Conservation (phyloP, 2,888 invertebrate genomes). For the Tridacna gigas region DNA sequence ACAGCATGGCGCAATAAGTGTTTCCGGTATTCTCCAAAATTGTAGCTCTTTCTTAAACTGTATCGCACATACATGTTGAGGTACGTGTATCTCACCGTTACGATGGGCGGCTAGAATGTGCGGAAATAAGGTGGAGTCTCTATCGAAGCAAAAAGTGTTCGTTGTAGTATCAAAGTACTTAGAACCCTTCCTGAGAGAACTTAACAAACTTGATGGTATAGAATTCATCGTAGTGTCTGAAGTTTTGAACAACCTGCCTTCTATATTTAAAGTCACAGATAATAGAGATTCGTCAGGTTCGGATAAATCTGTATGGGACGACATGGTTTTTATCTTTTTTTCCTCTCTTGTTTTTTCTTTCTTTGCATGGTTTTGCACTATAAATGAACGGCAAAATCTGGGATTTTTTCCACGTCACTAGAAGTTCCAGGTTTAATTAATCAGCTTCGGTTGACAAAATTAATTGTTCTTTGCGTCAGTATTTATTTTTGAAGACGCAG, state of each 20-base stretch:
- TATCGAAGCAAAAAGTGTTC: not conserved
- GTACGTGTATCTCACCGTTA: slow-evolving; percentile 2
- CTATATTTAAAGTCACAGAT: not conserved
- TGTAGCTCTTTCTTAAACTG: slow-evolving; percentile 7
- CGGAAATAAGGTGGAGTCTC: slow-evolving; percentile 9
- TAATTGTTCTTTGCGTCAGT: too few relatives aligned
- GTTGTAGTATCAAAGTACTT: not conserved
- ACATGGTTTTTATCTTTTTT: too few relatives aligned
- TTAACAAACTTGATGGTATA: not conserved
- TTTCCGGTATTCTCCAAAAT: slow-evolving; percentile 5
- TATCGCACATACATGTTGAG: slow-evolving; percentile 2
- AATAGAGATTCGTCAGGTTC: too few relatives aligned
- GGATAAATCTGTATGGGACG: too few relatives aligned
- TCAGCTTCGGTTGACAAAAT: too few relatives aligned
- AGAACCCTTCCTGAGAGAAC: not conserved
- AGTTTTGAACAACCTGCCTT: not conserved
- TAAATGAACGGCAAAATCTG: too few relatives aligned
- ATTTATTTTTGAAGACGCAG: too few relatives aligned
- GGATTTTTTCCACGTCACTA: too few relatives aligned
- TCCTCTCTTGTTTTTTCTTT: too few relatives aligned
- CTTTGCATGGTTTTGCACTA: too few relatives aligned
- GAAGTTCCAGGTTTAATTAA: too few relatives aligned
- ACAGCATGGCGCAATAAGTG: slow-evolving; percentile 8
- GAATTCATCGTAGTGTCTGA: not conserved
- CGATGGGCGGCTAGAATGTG: slow-evolving; percentile 11